Evolutionary conservation across 2,888 invertebrate species (phyloP).

Genomic region (Ditylenchus weischeri): DNA sequence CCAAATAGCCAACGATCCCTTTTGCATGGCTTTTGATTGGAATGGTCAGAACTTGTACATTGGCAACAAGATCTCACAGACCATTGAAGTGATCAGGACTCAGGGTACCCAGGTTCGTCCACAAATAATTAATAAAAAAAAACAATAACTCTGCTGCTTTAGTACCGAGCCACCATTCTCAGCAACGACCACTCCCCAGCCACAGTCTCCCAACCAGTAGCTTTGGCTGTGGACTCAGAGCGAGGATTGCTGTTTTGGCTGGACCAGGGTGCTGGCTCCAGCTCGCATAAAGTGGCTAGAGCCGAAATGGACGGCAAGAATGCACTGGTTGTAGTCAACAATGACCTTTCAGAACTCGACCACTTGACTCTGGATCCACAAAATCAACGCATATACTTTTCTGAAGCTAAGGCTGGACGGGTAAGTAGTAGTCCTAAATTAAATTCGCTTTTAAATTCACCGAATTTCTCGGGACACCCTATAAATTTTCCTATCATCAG

Average conservation of each 20-base stretch:
- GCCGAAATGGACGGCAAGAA: constrained; percentile 88
- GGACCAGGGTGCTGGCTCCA: constrained; percentile 73
- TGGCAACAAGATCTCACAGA: constrained; percentile 78
- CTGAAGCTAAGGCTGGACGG: constrained; percentile 63
- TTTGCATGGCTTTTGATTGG: constrained; percentile 92
- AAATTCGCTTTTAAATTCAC: too few relatives aligned
- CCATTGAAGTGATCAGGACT: constrained; percentile 75
- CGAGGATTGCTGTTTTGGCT: constrained; percentile 93
- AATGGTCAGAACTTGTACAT: constrained; percentile 88
- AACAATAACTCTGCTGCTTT: neutral
- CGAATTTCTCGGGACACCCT: too few relatives aligned
- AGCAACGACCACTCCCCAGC: constrained; percentile 81
- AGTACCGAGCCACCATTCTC: constrained; percentile 79
- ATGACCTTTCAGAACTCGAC: constrained; percentile 62
- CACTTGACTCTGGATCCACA: constrained; percentile 77
- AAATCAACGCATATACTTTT: constrained; percentile 81
- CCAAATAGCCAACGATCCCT: constrained; percentile 71
- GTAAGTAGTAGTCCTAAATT: constrained; percentile 53
- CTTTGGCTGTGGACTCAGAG: constrained; percentile 84
- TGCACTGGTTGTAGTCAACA: constrained; percentile 61
- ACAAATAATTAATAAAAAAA: neutral
- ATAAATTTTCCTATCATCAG: constrained; percentile 24
- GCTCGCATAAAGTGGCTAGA: constrained; percentile 76
- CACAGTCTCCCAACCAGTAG: constrained; percentile 77
- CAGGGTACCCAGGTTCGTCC: constrained; percentile 39